Percentiles rank a stretch among this genome's conserved stretches.
These are phyloP conservation scores for Balaeniceps rex DNA, from an alignment of 2,113 vertebrate species.

Conservation along the genomic window DNA sequence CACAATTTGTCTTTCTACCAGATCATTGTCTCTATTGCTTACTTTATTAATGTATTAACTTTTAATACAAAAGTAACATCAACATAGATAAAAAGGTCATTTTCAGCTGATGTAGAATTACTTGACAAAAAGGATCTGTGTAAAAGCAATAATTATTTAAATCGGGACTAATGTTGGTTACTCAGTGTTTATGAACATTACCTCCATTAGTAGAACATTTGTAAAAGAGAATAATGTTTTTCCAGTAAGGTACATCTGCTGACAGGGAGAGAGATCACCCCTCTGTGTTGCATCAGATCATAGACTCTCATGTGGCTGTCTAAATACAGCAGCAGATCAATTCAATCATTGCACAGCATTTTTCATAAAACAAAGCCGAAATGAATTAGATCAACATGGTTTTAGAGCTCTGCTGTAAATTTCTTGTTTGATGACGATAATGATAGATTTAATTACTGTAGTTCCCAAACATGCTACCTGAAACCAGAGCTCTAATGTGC, in stretches of 20 bases:
- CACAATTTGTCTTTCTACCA: neutral
- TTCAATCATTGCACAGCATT: neutral
- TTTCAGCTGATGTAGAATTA: neutral
- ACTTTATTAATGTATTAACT: neutral
- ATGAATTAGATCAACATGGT: neutral
- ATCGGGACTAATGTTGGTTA: neutral
- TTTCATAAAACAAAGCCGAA: neutral
- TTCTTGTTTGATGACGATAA: neutral
- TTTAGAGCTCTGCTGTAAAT: neutral
- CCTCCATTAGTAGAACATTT: neutral
- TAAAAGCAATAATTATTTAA: neutral
- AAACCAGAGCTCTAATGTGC: neutral
- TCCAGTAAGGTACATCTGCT: neutral
- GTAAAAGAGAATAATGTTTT: neutral
- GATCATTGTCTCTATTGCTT: neutral
- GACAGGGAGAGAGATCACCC: neutral
- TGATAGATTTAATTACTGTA: neutral
- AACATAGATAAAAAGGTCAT: neutral
- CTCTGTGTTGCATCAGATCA: neutral
- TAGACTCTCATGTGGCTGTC: neutral
- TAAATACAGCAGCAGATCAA: neutral
- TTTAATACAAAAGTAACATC: neutral
- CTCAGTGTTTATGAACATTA: neutral
- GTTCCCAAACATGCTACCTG: neutral
- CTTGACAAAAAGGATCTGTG: neutral